Evolutionary conservation across 1,140 invertebrate genomes (phyloP), one percentile per base, ranked within the genome.

Genomic region (Octopus sinensis): DNA sequence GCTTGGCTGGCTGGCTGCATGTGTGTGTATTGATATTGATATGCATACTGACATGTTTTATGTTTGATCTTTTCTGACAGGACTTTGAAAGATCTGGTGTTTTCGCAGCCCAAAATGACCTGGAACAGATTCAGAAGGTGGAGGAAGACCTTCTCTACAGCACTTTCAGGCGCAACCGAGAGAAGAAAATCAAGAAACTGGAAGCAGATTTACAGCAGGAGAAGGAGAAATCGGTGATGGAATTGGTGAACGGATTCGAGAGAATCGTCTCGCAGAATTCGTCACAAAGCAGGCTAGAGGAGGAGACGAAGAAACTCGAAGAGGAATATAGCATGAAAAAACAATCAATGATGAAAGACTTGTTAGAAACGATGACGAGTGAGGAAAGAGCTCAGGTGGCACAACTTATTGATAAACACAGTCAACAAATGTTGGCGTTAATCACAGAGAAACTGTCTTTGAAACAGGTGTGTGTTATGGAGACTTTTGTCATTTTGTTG

Each of bases 111-210:
- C 89, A 90, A 78, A 85, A 85, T 3, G 85, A 85, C n/a, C 81
- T 90, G 81, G 89, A 90, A 80, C 79, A 81, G 56, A 81, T 82
- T 17, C 89, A 90, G 79, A 87, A 87, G 71, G 82, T 84, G 17
- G 88, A 89, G 79, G 89, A 90, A 77, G 89, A 90, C 76, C 78
- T 83, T 53, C 82, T 90, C n/a, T 90, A 90, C 80, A 83, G 84
- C 51, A 85, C 88, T 79, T 86, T 90, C 9, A 81, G 82, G 52
- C 83, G 84, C 52, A 87, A 90, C 76, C 85, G 89, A 51, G 81
- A 87, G 80, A 84, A 82, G 30, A 85, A 87, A 78, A 80, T 89
- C 7, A 82, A 85, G 30, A 79, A 82, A 6, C 78, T 90, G 84
- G 88, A 90, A 82, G 84, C 85, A 7, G 85, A 88, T 76, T 80